Evolutionary conservation across 2,888 invertebrate genomes (phyloP).

Genomic region (Shargacucullia verbasci): DNA sequence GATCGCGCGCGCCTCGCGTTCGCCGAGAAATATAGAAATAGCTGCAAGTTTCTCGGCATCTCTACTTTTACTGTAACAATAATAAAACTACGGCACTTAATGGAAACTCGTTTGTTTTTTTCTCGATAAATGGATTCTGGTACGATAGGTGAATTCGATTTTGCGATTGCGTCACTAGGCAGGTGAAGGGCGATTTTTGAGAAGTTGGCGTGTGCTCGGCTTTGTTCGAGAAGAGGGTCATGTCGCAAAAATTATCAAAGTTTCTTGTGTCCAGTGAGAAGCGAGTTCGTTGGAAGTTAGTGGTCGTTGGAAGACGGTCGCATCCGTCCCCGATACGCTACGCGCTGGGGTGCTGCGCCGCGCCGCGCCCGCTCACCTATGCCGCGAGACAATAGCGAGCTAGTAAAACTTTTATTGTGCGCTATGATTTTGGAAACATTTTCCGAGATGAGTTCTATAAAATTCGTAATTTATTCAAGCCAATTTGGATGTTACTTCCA

Average conservation of each 20-base stretch:
- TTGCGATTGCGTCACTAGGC: constrained; percentile 40
- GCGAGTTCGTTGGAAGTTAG: constrained; percentile 61
- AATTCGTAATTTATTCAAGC: constrained; percentile 75
- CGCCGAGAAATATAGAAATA: constrained; percentile 67
- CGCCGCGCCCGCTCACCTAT: constrained; percentile 50
- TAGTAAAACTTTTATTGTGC: constrained; percentile 85
- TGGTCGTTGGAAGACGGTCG: constrained; percentile 49
- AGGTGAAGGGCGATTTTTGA: constrained; percentile 42
- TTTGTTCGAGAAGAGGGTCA: constrained; percentile 64
- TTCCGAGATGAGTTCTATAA: constrained; percentile 83
- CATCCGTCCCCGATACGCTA: constrained; percentile 55
- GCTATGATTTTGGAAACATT: constrained; percentile 85
- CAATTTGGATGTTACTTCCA: constrained; percentile 66
- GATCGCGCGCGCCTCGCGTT: constrained; percentile 46
- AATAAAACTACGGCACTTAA: constrained; percentile 57
- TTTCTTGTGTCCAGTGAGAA: constrained; percentile 69
- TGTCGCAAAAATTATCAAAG: constrained; percentile 77
- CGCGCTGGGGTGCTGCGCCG: constrained; percentile 39
- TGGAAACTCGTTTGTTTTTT: constrained; percentile 58
- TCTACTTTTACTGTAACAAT: constrained; percentile 64
- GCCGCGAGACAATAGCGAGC: constrained; percentile 76
- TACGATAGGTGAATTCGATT: constrained; percentile 43
- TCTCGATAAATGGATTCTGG: constrained; percentile 57
- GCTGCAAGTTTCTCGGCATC: constrained; percentile 64
- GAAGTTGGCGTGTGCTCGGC: constrained; percentile 61